Percentiles rank a stretch among this genome's conserved stretches.
These are phyloP conservation scores for Astreopora myriophthalma DNA, from an alignment of 64 coral and sea anemone species.

Conservation along the genomic window DNA sequence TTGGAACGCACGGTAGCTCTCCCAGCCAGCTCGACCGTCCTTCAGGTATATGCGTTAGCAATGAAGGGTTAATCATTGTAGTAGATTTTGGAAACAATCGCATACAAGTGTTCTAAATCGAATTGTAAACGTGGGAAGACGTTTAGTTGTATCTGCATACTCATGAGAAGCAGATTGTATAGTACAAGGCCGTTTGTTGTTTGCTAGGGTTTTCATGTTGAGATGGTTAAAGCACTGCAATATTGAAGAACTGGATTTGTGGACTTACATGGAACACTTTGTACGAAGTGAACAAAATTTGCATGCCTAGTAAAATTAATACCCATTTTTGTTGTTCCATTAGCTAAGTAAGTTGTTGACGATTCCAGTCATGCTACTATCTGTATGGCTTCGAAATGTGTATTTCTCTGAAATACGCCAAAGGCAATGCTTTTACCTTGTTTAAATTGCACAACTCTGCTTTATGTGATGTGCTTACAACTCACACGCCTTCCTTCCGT, in stretches of 20 bases:
- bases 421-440: not conserved
- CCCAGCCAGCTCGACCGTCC: constrained; percentile 89
- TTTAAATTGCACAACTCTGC: not conserved
- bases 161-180: not conserved
- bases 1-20: constrained; percentile 83
- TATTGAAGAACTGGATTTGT: not conserved
- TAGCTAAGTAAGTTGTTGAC: not conserved
- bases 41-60: constrained; percentile 95
- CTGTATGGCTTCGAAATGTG: not conserved
- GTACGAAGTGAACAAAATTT: not conserved
- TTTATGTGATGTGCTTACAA: not conserved
- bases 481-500: not conserved
- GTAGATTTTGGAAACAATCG: constrained; percentile 99
- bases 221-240: not conserved
- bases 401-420: not conserved
- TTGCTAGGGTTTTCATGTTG: not conserved
- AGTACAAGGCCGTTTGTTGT: not conserved
- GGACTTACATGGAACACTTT: not conserved
- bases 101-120: constrained; percentile 93
- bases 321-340: not conserved
- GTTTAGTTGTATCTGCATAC: not conserved
- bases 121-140: not conserved
- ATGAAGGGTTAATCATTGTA: constrained; percentile 91
- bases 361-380: not conserved
- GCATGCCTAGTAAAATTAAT: not conserved